phyloP scores from a whole-genome alignment of 2,797 vertebrate genomes.

The Pseudochirops corinnae region DNA sequence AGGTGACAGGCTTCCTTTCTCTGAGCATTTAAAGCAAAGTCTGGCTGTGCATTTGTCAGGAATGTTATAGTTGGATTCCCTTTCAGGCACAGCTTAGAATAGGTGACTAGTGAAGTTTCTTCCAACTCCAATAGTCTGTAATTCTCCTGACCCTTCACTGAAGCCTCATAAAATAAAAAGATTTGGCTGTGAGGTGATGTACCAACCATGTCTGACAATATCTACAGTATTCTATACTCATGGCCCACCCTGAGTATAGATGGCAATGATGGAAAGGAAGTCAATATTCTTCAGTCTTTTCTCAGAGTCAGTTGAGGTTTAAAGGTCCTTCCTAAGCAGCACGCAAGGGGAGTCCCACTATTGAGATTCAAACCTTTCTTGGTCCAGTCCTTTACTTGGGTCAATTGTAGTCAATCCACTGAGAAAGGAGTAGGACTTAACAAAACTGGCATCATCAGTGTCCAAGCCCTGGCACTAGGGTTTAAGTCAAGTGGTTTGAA shows the following conservation, averaged over 20 bases:
- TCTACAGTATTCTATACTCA: too few relatives aligned
- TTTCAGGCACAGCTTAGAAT: not conserved
- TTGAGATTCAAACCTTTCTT: not conserved
- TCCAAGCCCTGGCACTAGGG: not conserved
- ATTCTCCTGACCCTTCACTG: not conserved
- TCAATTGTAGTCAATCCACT: not conserved
- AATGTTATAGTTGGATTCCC: not conserved
- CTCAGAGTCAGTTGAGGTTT: not conserved
- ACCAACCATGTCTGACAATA: too few relatives aligned
- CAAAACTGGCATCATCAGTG: not conserved
- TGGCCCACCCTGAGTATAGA: too few relatives aligned
- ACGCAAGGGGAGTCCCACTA: not conserved
- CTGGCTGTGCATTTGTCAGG: not conserved
- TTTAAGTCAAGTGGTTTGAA: slow-evolving; percentile 13
- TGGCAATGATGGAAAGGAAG: too few relatives aligned
- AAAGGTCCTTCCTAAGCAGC: not conserved
- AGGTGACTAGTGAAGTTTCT: not conserved
- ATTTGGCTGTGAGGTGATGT: not conserved
- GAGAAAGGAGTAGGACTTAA: not conserved
- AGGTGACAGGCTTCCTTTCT: not conserved
- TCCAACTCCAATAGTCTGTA: not conserved
- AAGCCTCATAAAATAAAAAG: not conserved
- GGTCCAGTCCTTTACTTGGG: not conserved
- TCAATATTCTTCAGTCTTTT: too few relatives aligned
- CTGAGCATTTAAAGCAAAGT: not conserved